Base-by-base conservation (phyloP, 2,113 vertebrate species). In the Ceyx margarethae region DNA sequence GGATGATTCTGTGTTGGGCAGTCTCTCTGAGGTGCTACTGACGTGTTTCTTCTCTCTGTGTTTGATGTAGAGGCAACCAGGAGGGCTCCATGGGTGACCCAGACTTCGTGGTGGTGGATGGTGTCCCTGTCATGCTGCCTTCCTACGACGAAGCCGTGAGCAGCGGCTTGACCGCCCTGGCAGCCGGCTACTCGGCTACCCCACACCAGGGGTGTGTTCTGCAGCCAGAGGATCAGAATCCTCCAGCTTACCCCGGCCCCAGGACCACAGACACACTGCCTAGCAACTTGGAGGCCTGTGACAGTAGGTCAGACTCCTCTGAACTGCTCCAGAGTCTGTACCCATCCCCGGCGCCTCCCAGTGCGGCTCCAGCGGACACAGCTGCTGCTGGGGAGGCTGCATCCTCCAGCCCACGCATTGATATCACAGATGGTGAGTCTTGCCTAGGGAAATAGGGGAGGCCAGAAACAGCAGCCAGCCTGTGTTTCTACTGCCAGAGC, bases 101-200 rank as follows among this genome's bases (percentile, higher is more conserved):
- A 0, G 97, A 98, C 95, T 98, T 99, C 25, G 96, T 99, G 95
- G 98, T 99, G 90, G 98, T 99, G 90, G 98, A 98, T 3, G 98
- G 98, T 0, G 95, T 99, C 72, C 98, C 98, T 4, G 98, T 99
- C 64, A 97, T 98, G 97, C 97, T 99, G 60, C 98, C 98, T 21
- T 98, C 98, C 88, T 99, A 99, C 0, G 98, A 99, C 3, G 98
- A 99, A 96, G 98, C 98, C 56, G 98, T 99, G 72, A 97, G 97
- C 46, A 97, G 97, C 0, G 64, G 96, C 64, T 37, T 96, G 75
- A 97, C 83, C 69, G 94, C 95, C 84, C 96, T 97, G 85, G 97
- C 98, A 53, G 97, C 98, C 0, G 95, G 97, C 80, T 97, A 97
- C 81, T 78, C 92, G 62, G 95, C 97, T 42, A 83, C 97, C 12